These are phyloP conservation scores for Euphonia xanthogaster DNA, from an alignment of 2,797 vertebrate genomes.

Conservation along the genomic window DNA sequence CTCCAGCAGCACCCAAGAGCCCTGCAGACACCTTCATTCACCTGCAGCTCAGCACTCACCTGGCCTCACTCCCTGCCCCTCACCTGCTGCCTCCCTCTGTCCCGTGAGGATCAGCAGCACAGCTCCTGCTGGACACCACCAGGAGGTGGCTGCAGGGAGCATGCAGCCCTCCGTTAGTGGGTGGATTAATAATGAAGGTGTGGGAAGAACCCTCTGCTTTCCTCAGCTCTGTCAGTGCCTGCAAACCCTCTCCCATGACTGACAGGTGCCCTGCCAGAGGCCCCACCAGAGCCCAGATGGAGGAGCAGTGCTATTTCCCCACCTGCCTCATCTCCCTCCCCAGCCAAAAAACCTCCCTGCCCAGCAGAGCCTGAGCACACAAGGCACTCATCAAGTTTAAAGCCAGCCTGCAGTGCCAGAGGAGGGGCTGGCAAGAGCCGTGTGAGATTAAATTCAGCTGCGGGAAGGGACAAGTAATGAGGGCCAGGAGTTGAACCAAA, in stretches of 20 bases:
- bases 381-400: not conserved
- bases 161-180: rapidly evolving
- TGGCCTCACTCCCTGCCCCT: not conserved
- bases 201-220: not conserved
- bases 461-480: not conserved
- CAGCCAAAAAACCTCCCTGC: not conserved
- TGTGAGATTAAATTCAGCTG: not conserved
- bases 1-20: not conserved
- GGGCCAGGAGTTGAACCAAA: not conserved
- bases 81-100: no score
- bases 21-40: not conserved
- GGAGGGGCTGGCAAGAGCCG: not conserved
- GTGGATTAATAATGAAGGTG: not conserved
- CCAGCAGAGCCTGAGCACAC: not conserved
- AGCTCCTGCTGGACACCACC: not conserved
- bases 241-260: not conserved
- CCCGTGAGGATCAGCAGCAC: not conserved
- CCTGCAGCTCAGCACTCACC: not conserved
- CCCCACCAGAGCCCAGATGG: not conserved
- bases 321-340: not conserved
- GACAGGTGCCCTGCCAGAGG: not conserved
- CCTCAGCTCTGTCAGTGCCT: not conserved
- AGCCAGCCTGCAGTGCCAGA: conserved; percentile 1
- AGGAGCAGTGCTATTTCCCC: not conserved
- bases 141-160: not conserved